Base-by-base conservation (phyloP, 1,140 invertebrate species). In the Diachasmimorpha longicaudata region DNA sequence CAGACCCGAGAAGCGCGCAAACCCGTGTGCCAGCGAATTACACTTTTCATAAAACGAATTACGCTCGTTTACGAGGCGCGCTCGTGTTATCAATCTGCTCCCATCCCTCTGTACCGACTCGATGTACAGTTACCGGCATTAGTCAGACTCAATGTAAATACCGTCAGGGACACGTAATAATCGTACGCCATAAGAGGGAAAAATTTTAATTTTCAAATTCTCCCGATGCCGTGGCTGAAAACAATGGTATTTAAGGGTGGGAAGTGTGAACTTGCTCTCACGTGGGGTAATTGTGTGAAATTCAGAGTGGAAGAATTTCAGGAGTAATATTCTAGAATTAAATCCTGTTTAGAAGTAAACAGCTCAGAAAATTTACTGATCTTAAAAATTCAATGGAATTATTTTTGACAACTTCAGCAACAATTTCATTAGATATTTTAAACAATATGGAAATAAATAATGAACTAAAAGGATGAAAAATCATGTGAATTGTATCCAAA, bases 41-140 rank as follows among this genome's bases (percentile, higher is more conserved):
- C 79, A 80, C 76, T 85, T 85, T 85, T 84, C 82, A 83, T 79
- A 75, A 83, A 79, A 81, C 76, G 80, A 73, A 84, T 83, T 81
- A 79, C 81, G 55, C 75, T 80, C 71, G 78, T 83, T 79, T 81
- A 81, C 83, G 79, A 75, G 55, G 68, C 58, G 10, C 58, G 10
- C n/a, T 70, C 52, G 66, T 76, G 74, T 76, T 85, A 83, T 85
- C 81, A 83, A 84, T 84, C 82, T 84, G 63, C 42, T 31, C 46
- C 48, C 23, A 31, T 9, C 14, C n/a, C 44, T 48, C 25, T 66
- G 14, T 68, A 0, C 23, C 11, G 11, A 0, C 23, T 13, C 25
- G 13, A 11, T 39, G n/a, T 68, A 66, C 36, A 36, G n/a, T 37
- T 19, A 37, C 69, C 70, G 39, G 70, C 68, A 70, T 77, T 76